Evolutionary conservation across 2,113 vertebrate species (phyloP), one percentile per base, ranked within the genome.

Genomic region (Raphicerus campestris): DNA sequence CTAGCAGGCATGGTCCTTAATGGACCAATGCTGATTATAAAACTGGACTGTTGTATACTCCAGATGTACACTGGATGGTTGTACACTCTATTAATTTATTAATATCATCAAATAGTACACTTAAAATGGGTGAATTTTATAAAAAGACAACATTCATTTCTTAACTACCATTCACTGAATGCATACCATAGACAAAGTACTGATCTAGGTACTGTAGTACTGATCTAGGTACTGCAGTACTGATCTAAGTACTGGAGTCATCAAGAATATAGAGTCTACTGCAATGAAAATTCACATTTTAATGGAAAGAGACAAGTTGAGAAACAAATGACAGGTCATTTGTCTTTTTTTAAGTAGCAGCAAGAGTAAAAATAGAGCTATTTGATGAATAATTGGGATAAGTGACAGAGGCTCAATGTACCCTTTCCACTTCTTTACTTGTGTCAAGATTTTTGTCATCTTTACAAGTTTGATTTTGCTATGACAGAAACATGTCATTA

Each of bases 101-200:
- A 87, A 85, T 82, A 26, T 6, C 55, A 60, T 2, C 11, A 30
- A 81, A 82, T 26, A 81, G 13, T 45, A 88, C 2, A 87, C 15
- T 66, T 70, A 77, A 87, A 82, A 87, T 93, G 58, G 9, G 39
- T 82, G 42, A 80, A 70, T 94, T 92, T 94, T 90, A 93, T 80
- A 87, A 83, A 87, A 94, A 75, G 17, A 53, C 1, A 60, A 39
- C 4, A 87, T 61, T 75, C 35, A 26, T 58, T 75, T 5, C 92
- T 32, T 84, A 42, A 87, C 28, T 88, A 86, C 4, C 49, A 53
- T 58, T 77, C 83, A 82, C 8, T 24, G 6, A 94, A 78, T 87
- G 22, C 13, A 75, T 20, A 82, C 15, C 20, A 87, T 19, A 22
- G 80, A 70, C 47, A 47, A 78, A 83, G n/a, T 63, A 51, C 8